Evolutionary conservation across 2,888 invertebrate genomes (phyloP), one percentile per base, ranked within the genome.

Genomic region (Drosophila sordidula): DNA sequence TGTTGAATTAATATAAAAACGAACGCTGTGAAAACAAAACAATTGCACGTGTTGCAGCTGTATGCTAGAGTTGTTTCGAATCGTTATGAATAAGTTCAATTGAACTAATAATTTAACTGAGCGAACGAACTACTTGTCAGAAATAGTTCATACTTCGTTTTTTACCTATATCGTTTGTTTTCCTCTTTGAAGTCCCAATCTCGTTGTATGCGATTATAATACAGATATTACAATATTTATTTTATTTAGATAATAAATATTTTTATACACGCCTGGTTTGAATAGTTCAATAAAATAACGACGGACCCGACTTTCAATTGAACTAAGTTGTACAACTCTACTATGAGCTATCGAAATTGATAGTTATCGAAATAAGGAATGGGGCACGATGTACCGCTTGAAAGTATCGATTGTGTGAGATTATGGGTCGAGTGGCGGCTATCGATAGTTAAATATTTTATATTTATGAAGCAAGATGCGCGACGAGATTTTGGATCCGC

Each of bases 401-500:
- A 34, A 34, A 34, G 12, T 34, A 34, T 34, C 9, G 25, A 26
- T 34, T 38, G 11, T 34, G 3, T 8, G 1, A 6, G 1, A 6
- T 22, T 8, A 6, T 9, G 11, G 11, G 32, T 11, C 11, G 32
- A 32, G 11, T 32, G 3, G 11, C 11, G 32, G 11, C 4, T 34
- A 63, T 75, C 75, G 75, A 58, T 69, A 51, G 25, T 22, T 16
- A 4, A 6, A 1, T 42, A 38, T 47, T 45, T 52, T 42, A 12
- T 47, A 55, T 45, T 47, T 59, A 32, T 51, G 49, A 61, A 22
- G 12, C 11, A 88, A 76, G 51, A 92, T 92, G 92, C 91, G 92
- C 34, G 91, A 92, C 57, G 92, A 92, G 71, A 91, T 92, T 42
- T 77, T 95, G 6, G 96, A 96, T 89, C 93, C 95, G 0, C 95